Base-by-base conservation (phyloP, 2,888 invertebrate genomes). In the Dryobota labecula region DNA sequence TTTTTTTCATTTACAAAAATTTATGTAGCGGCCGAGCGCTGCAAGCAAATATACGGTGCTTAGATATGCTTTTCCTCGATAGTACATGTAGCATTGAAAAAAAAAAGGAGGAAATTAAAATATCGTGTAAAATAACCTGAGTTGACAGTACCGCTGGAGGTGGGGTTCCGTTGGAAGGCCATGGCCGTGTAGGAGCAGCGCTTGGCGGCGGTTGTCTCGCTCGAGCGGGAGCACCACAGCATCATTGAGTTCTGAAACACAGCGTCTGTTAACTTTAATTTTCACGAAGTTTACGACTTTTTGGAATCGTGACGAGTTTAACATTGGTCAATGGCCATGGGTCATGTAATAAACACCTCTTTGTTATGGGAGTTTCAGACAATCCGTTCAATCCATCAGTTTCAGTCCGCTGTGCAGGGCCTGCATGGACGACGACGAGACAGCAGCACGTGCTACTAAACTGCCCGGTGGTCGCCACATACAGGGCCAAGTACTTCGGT, bases 171-270 rank as follows among this genome's bases (percentile, higher is more conserved):
- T 2, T 96, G 92, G 86, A 97, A 92, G 68, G 97, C 96, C 86
- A 97, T 91, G 70, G 96, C 95, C 76, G 97, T 96, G 92, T 97
- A 97, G 51, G 97, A 96, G 85, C 96, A 93, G 80, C 96, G 94
- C 85, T 96, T 95, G 56, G 85, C 78, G 2, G 80, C 72, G 0
- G 85, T 47, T 0, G 65, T 67, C n/a, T 85, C 84, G 9, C 73
- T 85, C 69, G 83, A 84, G 58, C 83, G 92, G 90, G 94, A 92
- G 86, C 95, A 95, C 90, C 96, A 96, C 70, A 92, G 91, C 71
- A 93, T 91, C 90, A 97, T 90, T 58, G 97, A 97, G 89, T 96
- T 96, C 97, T 97, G 95, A 78, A 96, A 94, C 92, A 89, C 66
- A 76, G 57, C 56, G 62, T 75, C 79, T 79, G 65, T 73, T 82